These are phyloP conservation scores for Scomber scombrus DNA, from an alignment of 2,113 vertebrate genomes.

Conservation along the genomic window DNA sequence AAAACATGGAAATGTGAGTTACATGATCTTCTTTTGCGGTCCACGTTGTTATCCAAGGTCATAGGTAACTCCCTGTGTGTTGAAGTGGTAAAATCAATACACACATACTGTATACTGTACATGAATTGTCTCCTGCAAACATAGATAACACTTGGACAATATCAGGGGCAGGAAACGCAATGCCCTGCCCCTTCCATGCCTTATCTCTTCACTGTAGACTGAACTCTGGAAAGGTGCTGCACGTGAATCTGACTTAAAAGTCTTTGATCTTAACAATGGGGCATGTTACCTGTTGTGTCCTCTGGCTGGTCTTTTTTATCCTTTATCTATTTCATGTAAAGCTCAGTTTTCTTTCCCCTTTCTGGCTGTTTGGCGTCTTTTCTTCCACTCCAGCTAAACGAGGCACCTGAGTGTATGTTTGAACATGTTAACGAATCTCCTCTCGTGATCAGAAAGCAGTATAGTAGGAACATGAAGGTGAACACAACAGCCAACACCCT, in stretches of 20 bases:
- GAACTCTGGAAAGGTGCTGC: not conserved
- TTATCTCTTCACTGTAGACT: not conserved
- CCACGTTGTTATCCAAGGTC: not conserved
- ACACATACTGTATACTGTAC: not conserved
- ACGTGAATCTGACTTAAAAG: not conserved
- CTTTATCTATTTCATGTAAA: not conserved
- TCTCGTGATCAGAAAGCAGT: not conserved
- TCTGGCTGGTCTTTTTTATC: not conserved
- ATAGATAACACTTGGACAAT: not conserved
- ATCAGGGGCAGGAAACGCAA: constrained; percentile 12
- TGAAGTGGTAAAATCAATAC: not conserved
- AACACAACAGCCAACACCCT: constrained; percentile 42
- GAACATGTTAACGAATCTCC: constrained; percentile 35
- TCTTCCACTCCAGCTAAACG: not conserved
- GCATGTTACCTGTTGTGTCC: not conserved
- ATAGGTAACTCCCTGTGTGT: not conserved
- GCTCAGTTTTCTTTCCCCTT: constrained; percentile 1
- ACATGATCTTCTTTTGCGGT: too few species aligned
- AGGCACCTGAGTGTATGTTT: constrained; percentile 35
- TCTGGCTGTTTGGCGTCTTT: not conserved
- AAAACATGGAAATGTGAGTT: too few species aligned
- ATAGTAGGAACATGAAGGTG: not conserved
- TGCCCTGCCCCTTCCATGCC: not conserved
- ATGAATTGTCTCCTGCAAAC: not conserved
- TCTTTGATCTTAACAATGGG: constrained; percentile 16